Percentiles rank a stretch among this genome's conserved stretches.
Evolutionary conservation across 2,113 vertebrate genomes (phyloP).

Genomic region (Cairina moschata): DNA sequence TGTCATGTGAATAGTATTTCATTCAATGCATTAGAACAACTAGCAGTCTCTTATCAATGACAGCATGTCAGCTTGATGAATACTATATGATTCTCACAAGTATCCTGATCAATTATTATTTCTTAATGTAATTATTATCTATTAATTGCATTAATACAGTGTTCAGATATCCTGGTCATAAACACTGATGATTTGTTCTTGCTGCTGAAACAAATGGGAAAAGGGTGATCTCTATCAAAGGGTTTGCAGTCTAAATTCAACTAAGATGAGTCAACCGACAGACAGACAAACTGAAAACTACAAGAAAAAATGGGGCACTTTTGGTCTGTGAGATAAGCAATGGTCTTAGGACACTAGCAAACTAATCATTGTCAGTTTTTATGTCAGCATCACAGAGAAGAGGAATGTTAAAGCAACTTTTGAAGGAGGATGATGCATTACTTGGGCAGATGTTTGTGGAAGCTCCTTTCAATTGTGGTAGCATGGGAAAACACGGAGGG

Average conservation of each 20-base stretch:
- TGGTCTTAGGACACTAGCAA: not conserved
- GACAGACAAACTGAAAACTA: not conserved
- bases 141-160: not conserved
- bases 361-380: not conserved
- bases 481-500: not conserved
- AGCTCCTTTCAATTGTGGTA: not conserved
- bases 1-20: constrained; percentile 12
- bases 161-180: not conserved
- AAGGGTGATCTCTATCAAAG: not conserved
- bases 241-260: not conserved
- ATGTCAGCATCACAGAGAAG: not conserved
- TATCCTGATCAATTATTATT: not conserved
- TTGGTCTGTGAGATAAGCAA: not conserved
- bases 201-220: not conserved
- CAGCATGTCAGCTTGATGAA: not conserved
- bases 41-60: not conserved
- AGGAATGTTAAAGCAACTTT: not conserved
- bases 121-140: not conserved
- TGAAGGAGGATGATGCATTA: not conserved
- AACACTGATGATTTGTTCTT: not conserved
- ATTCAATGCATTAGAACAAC: not conserved
- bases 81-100: not conserved
- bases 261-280: not conserved
- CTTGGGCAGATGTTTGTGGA: not conserved
- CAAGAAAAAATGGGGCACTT: not conserved